Percentiles rank a stretch among this genome's conserved stretches.
These are phyloP conservation scores for Orthosia incerta DNA, from an alignment of 2,888 invertebrate species.

Conservation along the genomic window DNA sequence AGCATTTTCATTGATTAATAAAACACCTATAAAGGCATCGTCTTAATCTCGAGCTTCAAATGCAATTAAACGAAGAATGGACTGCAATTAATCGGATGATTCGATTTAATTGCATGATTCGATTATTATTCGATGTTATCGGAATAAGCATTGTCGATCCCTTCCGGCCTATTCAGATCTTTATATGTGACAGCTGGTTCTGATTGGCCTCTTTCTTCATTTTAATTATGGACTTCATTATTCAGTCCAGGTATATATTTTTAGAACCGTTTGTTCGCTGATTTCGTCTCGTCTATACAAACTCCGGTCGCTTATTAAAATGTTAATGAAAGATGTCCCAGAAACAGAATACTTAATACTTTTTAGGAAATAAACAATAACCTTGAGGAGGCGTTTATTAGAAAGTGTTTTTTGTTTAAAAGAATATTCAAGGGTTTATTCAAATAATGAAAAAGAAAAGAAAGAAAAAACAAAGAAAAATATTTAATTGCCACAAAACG, in stretches of 20 bases:
- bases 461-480: too few relatives aligned
- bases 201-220: slow-evolving; percentile 35
- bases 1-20: slow-evolving; percentile 66
- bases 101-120: slow-evolving; percentile 34
- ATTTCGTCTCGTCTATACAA: slow-evolving; percentile 15
- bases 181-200: slow-evolving; percentile 20
- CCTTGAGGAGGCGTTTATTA: neutral
- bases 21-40: slow-evolving; percentile 67
- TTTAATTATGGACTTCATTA: slow-evolving; percentile 36
- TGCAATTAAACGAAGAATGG: slow-evolving; percentile 42
- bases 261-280: slow-evolving; percentile 10
- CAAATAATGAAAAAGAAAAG: too few relatives aligned
- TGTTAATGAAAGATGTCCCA: slow-evolving; percentile 33
- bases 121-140: slow-evolving; percentile 54
- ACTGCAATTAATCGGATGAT: slow-evolving; percentile 42
- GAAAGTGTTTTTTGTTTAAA: neutral
- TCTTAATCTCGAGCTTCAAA: slow-evolving; percentile 44
- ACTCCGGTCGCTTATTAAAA: slow-evolving; percentile 37
- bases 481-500: too few relatives aligned
- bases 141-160: slow-evolving; percentile 32
- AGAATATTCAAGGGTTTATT: neutral
- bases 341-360: slow-evolving; percentile 33
- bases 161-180: slow-evolving; percentile 30
- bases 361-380: neutral
- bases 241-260: slow-evolving; percentile 17